Base-by-base conservation (phyloP, 2,888 invertebrate species). In the Agrochola lychnidis region DNA sequence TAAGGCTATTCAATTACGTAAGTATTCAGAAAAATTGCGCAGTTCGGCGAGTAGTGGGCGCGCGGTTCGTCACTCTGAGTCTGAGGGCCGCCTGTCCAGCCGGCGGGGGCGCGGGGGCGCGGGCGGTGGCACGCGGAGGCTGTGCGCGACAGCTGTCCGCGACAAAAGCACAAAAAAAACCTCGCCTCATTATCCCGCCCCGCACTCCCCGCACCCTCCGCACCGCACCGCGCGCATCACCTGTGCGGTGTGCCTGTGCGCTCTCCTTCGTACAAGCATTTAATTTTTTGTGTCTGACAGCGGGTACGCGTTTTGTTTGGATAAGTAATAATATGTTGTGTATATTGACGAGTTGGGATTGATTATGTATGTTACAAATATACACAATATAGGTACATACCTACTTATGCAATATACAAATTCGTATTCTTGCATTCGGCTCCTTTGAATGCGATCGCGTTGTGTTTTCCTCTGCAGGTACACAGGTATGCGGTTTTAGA, bases 141-240 rank as follows among this genome's bases (percentile, higher is more conserved):
- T 82, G 85, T 81, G 87, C 77, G 62, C 76, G 84, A 74, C 90
- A 90, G 90, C 88, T 90, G 90, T 81, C 81, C 77, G 75, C 69
- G 69, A 75, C 80, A 77, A 79, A 85, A 74, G 81, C 82, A 78
- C 81, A 64, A 76, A 82, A 89, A 74, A 79, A 83, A 84, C 76
- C 83, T 83, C 84, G 72, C 75, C 73, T 85, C 73, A 83, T 82
- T 83, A 82, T 73, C 48, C 25, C 67, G 9, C 10, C 19, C 68
- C 73, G 30, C 63, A 30, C 57, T 64, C 67, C 36, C 40, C 69
- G n/a, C 64, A 30, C 68, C 3, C 56, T 0, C 40, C 51, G 67
- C 57, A 2, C 22, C 51, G 42, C 59, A 2, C 25, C 57, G 79
- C 56, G 72, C 71, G 53, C 81, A 5, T 70, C 85, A 84, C 85